Evolutionary conservation across 2,888 invertebrate species (phyloP).

Genomic region (Eupelmus urozonus): DNA sequence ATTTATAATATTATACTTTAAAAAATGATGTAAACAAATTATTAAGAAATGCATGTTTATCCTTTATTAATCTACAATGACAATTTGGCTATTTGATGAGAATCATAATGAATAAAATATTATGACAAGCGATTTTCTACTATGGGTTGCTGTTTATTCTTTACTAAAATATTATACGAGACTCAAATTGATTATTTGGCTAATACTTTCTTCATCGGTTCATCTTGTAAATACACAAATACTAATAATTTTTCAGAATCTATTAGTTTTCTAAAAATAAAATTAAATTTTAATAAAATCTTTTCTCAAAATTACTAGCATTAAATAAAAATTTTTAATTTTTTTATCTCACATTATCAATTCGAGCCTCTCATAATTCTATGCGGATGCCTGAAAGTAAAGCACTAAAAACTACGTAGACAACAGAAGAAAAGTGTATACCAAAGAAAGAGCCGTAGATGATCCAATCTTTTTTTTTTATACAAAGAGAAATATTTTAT

Average conservation of each 20-base stretch:
- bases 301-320: neutral
- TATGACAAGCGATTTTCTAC: neutral
- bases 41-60: constrained; percentile 39
- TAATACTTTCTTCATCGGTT: neutral
- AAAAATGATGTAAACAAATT: constrained; percentile 32
- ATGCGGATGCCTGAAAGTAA: too few relatives aligned
- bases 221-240: neutral
- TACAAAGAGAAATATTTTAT: constrained; percentile 73
- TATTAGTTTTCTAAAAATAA: neutral
- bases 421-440: constrained; percentile 21
- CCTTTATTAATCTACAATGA: constrained; percentile 44
- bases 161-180: constrained; percentile 5
- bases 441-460: constrained; percentile 32
- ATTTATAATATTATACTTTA: too few relatives aligned
- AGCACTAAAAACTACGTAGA: constrained; percentile 2
- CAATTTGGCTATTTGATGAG: constrained; percentile 9
- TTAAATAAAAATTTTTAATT: neutral
- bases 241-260: neutral
- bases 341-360: too few relatives aligned
- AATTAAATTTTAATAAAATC: neutral
- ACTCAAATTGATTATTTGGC: constrained; percentile 10
- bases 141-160: neutral
- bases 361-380: too few relatives aligned
- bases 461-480: constrained; percentile 41
- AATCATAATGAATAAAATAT: constrained; percentile 25